These are phyloP conservation scores for Miichthys miiuy DNA, from an alignment of 2,797 vertebrate species.

Conservation along the genomic window DNA sequence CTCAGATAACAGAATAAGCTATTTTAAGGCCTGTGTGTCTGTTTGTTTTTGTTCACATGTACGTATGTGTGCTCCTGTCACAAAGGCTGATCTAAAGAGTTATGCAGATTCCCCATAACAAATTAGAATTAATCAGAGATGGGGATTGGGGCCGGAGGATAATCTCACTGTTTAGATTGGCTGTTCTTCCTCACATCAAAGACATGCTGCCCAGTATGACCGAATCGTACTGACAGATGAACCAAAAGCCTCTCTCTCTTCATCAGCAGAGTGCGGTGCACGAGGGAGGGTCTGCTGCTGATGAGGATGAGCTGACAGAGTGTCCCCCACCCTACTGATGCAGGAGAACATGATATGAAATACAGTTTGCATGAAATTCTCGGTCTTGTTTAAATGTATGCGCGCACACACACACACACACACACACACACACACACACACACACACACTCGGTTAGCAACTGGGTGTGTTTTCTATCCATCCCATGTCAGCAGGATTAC, in stretches of 20 bases:
- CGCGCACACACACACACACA: slow-evolving; percentile 17
- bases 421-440: slow-evolving; percentile 8
- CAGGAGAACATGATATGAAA: slow-evolving; percentile 58
- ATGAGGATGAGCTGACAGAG: slow-evolving; percentile 70
- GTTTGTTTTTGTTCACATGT: slow-evolving; percentile 25
- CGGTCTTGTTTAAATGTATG: slow-evolving; percentile 24
- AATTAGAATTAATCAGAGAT: slow-evolving; percentile 69
- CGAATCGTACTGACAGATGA: slow-evolving; percentile 50
- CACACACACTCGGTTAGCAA: slow-evolving; percentile 37
- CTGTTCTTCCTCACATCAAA: slow-evolving; percentile 69
- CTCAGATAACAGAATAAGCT: slow-evolving; percentile 28
- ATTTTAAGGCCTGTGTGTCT: slow-evolving; percentile 12
- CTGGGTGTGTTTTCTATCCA: slow-evolving; percentile 45
- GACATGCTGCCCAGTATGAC: slow-evolving; percentile 48
- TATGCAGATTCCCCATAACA: slow-evolving; percentile 63
- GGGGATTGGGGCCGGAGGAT: slow-evolving; percentile 66
- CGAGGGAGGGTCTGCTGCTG: slow-evolving; percentile 40
- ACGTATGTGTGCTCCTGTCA: slow-evolving; percentile 27
- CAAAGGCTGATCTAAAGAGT: slow-evolving; percentile 52
- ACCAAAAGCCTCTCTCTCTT: slow-evolving; percentile 41
- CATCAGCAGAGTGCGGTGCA: slow-evolving; percentile 36
- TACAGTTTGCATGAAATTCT: slow-evolving; percentile 23
- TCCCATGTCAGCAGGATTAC: slow-evolving; percentile 70
- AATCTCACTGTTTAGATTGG: slow-evolving; percentile 72
- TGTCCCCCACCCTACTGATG: slow-evolving; percentile 55